Evolutionary conservation across 2,888 invertebrate species (phyloP), one percentile per base, ranked within the genome.

Genomic region (Aquatica leii): DNA sequence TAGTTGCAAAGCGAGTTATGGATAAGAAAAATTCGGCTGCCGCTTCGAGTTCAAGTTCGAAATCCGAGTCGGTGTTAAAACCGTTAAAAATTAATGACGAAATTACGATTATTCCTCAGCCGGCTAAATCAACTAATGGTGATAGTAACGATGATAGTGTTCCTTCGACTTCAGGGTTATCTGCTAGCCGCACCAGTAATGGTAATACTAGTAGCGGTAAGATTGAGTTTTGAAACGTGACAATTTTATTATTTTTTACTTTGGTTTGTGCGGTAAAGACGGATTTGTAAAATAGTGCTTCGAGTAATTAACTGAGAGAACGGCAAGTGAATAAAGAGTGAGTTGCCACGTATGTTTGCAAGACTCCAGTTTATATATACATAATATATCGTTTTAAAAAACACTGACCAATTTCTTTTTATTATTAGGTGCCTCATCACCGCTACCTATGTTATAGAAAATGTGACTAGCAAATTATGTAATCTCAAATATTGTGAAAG

Each of bases 51-150:
- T 54, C 55, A 3, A 56, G 74, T 68, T 77, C 77, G 75, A 81
- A 81, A 60, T 83, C 80, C 69, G 91, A 92, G 74, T 86, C 91
- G 17, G 80, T 91, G 69, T 80, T 91, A 69, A 93, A 93, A 79
- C 93, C 94, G 53, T 81, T 94, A 68, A 93, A 93, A 82, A 94
- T 94, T 74, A 94, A 93, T 78, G 93, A 94, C 80, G 94, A 94
- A 82, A 94, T 94, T 73, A 94, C 94, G 65, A 94, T 94, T 73
- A 94, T 92, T 83, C 93, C 94, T 71, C 93, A 94, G 80, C 91
- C 94, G 69, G 87, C 89, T 65, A 86, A 85, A 74, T 60, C 71
- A 35, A 71, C 73, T 34, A 66, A 67, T 14, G 71, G 69, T 14
- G 49, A 55, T n/a, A 18, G 52, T 24, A 31, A 54, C 24, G 65